Base-by-base conservation (phyloP, 53 echinoderm and acorn worm species). In the Apostichopus leukothele region DNA sequence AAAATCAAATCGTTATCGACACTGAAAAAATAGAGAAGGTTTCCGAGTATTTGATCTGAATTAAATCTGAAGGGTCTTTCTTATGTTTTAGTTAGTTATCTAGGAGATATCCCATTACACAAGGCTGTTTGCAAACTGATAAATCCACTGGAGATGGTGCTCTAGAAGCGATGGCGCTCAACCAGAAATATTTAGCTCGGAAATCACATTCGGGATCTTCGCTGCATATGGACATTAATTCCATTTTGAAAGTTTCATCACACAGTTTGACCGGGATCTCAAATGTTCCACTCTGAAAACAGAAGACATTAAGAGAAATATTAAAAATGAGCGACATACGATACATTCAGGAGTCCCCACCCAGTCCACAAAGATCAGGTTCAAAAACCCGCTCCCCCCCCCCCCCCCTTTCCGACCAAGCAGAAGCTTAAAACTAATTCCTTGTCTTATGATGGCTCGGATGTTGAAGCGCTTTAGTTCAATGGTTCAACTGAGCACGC, bases 101-200 rank as follows among this genome's bases (percentile, higher is more conserved):
- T 74, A 95, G 88, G 10, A 95, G 90, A 60, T 88, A 95, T 14
- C 88, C 91, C 50, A 95, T 86, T 86, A 95, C 85, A 91, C 95
- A 95, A 9, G 88, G 88, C 59, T 95, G 88, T 51, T 66, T 90
- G 53, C 95, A 95, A n/a, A 93, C 53, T n/a, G 92, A 78, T 21
- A 90, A 67, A 10, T 89, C 75, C 51, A 76, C 60, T 16, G 23
- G 50, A 0, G 84, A 77, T 16, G 92, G 75, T 66, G 79, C 77
- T 85, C 95, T 89, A 61, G 92, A 90, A 90, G 73, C 90, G 86
- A 86, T 83, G 80, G 93, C 95, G 75, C 92, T 93, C 25, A 93
- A 79, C 93, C 93, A 93, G 92, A 95, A 95, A 86, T 95, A 95
- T 88, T 92, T 92, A 55, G 93, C 95, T 71, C 92, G 92, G 90